Evolutionary conservation across 2,113 vertebrate species (phyloP).

Genomic region (Mastomys natalensis): DNA sequence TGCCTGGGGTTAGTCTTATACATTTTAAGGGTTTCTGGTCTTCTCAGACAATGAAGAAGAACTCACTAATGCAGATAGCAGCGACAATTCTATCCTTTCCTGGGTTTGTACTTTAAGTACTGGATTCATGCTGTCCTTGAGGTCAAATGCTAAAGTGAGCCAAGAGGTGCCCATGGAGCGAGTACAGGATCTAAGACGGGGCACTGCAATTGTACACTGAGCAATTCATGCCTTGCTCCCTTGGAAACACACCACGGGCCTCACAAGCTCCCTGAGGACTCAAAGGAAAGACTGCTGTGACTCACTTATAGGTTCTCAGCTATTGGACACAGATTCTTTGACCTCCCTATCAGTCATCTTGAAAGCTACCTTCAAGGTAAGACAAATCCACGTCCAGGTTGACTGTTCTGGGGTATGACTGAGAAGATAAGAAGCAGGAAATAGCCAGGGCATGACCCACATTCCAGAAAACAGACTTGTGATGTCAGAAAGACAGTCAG

Average conservation of each 20-base stretch:
- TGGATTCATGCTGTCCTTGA: background rate
- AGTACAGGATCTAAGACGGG: rapidly evolving
- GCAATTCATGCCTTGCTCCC: too few species aligned
- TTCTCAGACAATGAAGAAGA: background rate
- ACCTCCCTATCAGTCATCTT: background rate
- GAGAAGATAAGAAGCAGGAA: conserved; percentile 43
- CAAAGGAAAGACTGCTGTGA: background rate
- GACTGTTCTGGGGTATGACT: background rate
- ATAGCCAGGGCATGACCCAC: background rate
- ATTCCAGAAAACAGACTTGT: conserved; percentile 38
- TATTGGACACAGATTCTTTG: background rate
- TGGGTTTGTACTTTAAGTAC: background rate
- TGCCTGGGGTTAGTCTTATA: background rate
- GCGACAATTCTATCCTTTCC: background rate
- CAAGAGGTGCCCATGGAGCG: background rate
- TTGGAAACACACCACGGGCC: rapidly evolving
- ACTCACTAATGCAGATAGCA: background rate
- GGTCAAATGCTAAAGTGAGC: background rate
- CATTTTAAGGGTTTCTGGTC: background rate
- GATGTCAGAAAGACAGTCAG: background rate
- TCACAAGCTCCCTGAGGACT: background rate
- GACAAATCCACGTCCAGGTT: background rate
- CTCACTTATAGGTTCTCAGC: too few species aligned
- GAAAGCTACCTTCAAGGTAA: background rate
- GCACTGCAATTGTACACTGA: background rate